A percentile compares a stretch with the other conserved stretches of the same genome.
These are phyloP conservation scores for Phylloscopus whistleri DNA, from an alignment of 2,113 vertebrate genomes.

Conservation along the genomic window DNA sequence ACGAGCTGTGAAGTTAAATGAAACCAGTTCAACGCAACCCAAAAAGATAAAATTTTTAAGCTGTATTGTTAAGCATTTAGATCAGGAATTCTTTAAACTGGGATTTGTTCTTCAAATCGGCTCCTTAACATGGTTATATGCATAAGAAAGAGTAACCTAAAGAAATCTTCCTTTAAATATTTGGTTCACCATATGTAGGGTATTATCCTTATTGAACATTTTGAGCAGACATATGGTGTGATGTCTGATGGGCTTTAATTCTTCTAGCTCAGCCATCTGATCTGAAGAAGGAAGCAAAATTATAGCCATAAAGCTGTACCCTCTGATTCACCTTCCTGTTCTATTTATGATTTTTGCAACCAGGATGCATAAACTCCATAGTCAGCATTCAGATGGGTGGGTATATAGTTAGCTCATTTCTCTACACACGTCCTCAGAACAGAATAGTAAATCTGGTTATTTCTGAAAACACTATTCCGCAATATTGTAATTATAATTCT, in stretches of 20 bases:
- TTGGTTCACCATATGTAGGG: not conserved
- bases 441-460: conserved; percentile 10
- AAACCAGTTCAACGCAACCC: not conserved
- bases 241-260: conserved; percentile 30
- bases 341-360: conserved; percentile 62
- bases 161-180: not conserved
- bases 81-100: not conserved
- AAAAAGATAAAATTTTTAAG: not conserved
- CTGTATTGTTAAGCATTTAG: not conserved
- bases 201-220: not conserved
- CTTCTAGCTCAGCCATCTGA: conserved; percentile 29
- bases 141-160: not conserved
- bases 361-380: conserved; percentile 14
- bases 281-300: conserved; percentile 51
- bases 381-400: conserved; percentile 36
- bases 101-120: not conserved
- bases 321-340: conserved; percentile 66
- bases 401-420: conserved; percentile 15
- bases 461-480: not conserved
- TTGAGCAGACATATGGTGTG: not conserved
- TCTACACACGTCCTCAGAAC: not conserved
- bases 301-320: conserved; percentile 29
- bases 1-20: not conserved
- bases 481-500: not conserved
- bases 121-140: not conserved